These are phyloP conservation scores for Oncorhynchus mykiss DNA, from an alignment of 2,113 vertebrate genomes.

Conservation along the genomic window DNA sequence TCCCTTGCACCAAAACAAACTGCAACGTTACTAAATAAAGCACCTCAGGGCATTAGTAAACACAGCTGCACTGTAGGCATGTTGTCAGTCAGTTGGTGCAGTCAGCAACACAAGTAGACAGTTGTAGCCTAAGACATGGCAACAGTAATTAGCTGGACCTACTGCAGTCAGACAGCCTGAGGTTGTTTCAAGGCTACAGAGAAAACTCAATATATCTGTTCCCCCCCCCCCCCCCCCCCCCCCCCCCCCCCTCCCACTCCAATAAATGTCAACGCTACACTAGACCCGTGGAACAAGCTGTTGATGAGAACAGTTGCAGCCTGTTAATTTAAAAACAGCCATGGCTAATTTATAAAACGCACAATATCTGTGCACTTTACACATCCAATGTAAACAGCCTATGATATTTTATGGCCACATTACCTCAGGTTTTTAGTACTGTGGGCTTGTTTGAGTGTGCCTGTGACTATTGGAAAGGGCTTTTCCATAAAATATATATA, in stretches of 20 bases:
- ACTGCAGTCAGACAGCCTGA: slow-evolving; percentile 15
- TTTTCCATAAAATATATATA: slow-evolving; percentile 50
- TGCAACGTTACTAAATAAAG: background rate
- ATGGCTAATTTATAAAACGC: slow-evolving; percentile 41
- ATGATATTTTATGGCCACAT: slow-evolving; percentile 40
- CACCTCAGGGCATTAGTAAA: background rate
- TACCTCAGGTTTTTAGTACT: slow-evolving; percentile 36
- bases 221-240: background rate
- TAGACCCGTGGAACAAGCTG: slow-evolving; percentile 15
- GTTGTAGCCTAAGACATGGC: slow-evolving; percentile 15
- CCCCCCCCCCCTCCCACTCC: slow-evolving; percentile 6
- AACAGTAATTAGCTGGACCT: slow-evolving; percentile 20
- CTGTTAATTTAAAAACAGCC: slow-evolving; percentile 50
- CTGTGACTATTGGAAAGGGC: slow-evolving; percentile 7
- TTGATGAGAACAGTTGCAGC: slow-evolving; percentile 41
- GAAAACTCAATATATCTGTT: slow-evolving; percentile 39
- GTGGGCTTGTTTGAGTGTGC: slow-evolving; percentile 8
- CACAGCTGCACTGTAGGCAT: background rate
- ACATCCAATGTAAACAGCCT: slow-evolving; percentile 60
- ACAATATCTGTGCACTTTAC: slow-evolving; percentile 46
- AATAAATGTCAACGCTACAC: slow-evolving; percentile 48
- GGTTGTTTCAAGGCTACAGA: slow-evolving; percentile 46
- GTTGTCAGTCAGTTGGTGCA: slow-evolving; percentile 7
- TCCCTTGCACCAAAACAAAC: background rate
- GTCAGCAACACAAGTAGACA: slow-evolving; percentile 7